Base-by-base conservation (phyloP, 1,140 invertebrate species). In the honey bee (Apis mellifera) region DNA sequence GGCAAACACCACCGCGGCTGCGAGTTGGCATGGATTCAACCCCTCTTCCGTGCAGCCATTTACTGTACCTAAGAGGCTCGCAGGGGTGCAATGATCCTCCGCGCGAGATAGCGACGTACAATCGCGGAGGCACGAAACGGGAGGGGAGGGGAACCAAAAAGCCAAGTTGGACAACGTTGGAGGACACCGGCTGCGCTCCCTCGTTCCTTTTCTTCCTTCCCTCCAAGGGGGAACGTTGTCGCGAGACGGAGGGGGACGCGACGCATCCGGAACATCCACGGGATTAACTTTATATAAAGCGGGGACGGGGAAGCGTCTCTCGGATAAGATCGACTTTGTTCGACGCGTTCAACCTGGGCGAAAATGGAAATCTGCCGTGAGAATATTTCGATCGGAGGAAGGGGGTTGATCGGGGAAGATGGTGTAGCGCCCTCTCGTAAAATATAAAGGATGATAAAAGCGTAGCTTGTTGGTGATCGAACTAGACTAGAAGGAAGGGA, bases 61-160 rank as follows among this genome's bases (percentile, higher is more conserved):
- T 93, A 94, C 91, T 93, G 89, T 91, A 92, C 91, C 90, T 92
- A 92, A 93, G 92, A 93, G 93, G 83, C 90, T 89, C 90, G 89
- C 90, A 91, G 88, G 90, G 90, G 91, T 93, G 90, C 90, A 93
- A 92, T 92, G 90, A 91, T 92, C 89, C 87, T 84, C 79, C 84
- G 71, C 84, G 71, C 60, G 84, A 90, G 90, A 92, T 90, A 91
- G 68, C 75, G 50, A 85, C 86, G 90, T 92, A 92, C 91, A 90
- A 90, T 92, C 90, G 89, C 84, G 90, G 86, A 91, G 91, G 91
- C 91, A 90, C 89, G 92, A 92, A 89, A 89, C 86, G 86, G 84
- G 71, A 59, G 60, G 81, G 69, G 73, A 77, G 52, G 78, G 69
- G 68, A 84, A 78, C 80, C 72, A 60, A 76, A 82, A 82, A 82